These are phyloP conservation scores for Hymenopus coronatus DNA, from an alignment of 2,888 invertebrate species.

Conservation along the genomic window DNA sequence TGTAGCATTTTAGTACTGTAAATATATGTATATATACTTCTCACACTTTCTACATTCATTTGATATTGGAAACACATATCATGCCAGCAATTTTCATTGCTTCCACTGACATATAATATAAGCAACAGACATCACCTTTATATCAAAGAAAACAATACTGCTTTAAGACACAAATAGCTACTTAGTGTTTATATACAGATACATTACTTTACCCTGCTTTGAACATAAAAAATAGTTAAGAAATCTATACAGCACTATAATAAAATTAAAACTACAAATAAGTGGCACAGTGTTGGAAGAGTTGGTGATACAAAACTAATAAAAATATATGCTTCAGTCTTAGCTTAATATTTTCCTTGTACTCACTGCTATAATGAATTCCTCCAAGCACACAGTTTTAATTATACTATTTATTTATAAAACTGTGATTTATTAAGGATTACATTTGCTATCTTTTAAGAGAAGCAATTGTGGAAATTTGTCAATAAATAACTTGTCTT, in stretches of 20 bases:
- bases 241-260: slow-evolving; percentile 3
- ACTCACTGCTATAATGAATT: neutral
- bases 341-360: neutral
- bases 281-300: neutral
- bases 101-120: neutral
- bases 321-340: neutral
- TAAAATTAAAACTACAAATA: neutral
- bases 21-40: neutral
- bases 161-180: neutral
- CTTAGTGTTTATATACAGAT: neutral
- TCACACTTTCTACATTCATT: neutral
- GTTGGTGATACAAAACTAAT: neutral
- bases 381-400: neutral
- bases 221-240: neutral
- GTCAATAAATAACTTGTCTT: neutral
- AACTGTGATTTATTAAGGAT: no score
- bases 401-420: no score
- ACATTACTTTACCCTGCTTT: neutral
- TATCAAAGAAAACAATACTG: slow-evolving; percentile 3
- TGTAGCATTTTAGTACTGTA: neutral
- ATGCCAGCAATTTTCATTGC: neutral
- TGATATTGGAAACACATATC: neutral
- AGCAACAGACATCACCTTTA: neutral
- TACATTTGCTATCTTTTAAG: neutral
- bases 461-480: neutral